These are phyloP conservation scores for Erpobdella octoculata DNA, from an alignment of 2,888 invertebrate species.

Conservation along the genomic window DNA sequence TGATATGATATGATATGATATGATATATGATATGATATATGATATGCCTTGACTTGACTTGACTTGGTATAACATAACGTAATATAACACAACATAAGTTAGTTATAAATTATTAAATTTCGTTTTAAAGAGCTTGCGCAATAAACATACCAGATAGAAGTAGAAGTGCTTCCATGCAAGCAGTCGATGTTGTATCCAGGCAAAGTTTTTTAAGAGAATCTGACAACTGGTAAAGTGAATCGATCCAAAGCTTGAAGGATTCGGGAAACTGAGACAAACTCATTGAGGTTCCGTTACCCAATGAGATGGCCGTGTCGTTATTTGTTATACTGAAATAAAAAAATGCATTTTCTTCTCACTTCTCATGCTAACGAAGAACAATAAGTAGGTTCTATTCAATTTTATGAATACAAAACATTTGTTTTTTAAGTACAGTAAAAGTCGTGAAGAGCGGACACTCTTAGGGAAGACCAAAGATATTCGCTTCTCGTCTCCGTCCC, in stretches of 20 bases:
- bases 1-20: no score
- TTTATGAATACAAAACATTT: no score
- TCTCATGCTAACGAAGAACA: neutral
- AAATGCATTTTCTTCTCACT: neutral
- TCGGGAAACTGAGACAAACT: neutral
- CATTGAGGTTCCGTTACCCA: neutral
- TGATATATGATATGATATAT: no score
- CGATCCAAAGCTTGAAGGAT: neutral
- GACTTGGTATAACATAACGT: no score
- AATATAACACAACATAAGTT: no score
- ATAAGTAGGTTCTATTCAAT: no score
- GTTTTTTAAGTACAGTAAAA: no score
- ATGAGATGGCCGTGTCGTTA: neutral
- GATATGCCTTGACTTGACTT: no score
- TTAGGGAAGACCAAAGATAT: no score
- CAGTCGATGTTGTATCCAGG: slow-evolving; percentile 8
- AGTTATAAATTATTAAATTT: neutral
- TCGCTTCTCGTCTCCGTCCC: no score
- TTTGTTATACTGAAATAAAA: neutral
- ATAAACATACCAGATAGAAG: slow-evolving; percentile 12
- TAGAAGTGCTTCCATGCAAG: slow-evolving; percentile 17
- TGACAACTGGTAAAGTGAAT: neutral
- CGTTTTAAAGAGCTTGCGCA: neutral
- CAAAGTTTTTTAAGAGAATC: neutral
- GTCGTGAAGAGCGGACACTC: no score